Conservation (phyloP, 2,888 invertebrate species). For the Osmoderma eremita region DNA sequence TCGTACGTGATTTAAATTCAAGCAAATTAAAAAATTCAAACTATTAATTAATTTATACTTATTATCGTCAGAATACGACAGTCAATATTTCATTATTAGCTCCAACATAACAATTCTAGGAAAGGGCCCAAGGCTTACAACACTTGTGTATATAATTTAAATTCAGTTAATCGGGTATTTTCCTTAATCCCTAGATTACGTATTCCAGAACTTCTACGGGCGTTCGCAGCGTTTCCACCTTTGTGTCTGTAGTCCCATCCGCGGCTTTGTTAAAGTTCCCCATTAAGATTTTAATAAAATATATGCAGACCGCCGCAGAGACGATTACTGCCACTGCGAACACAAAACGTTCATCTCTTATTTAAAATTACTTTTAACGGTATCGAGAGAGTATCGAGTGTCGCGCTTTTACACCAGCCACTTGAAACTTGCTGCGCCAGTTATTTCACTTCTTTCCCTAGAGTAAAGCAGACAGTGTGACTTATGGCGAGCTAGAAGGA, state of each 20-base stretch:
- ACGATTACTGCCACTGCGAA: slow-evolving; percentile 19
- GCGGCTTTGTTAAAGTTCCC: not conserved
- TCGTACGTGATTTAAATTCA: too few species aligned
- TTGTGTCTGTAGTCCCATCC: not conserved
- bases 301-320: not conserved
- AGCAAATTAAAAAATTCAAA: too few species aligned
- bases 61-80: not conserved
- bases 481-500: slow-evolving; percentile 7
- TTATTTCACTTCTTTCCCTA: not conserved
- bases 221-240: not conserved
- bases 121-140: not conserved
- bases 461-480: not conserved
- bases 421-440: slow-evolving; percentile 19
- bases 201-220: slow-evolving; percentile 6
- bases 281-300: slow-evolving; percentile 13
- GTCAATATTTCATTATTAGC: not conserved
- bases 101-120: not conserved
- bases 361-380: slow-evolving; percentile 29
- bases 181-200: slow-evolving; percentile 33
- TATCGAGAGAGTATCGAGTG: slow-evolving; percentile 16
- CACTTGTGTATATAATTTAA: slow-evolving; percentile 12
- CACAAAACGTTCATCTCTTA: slow-evolving; percentile 24
- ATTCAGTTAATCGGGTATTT: slow-evolving; percentile 22
- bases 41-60: too few species aligned
- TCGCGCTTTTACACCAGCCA: not conserved